Evolutionary conservation across 2,113 vertebrate genomes (phyloP).

Genomic region (Rhodinocichla rosea): DNA sequence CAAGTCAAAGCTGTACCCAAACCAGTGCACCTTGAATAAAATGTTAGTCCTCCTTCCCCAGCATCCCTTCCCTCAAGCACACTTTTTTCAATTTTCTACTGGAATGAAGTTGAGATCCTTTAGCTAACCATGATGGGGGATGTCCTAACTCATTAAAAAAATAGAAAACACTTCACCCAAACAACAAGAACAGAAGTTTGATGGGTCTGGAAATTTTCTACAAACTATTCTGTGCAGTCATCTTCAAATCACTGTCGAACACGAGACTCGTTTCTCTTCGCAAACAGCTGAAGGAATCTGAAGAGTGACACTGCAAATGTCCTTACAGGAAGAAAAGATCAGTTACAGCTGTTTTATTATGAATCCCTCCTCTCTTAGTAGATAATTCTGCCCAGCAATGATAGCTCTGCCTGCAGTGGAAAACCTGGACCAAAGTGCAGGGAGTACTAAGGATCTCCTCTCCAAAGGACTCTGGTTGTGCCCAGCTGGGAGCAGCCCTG

Average conservation of each 20-base stretch:
- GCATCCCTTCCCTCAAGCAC: background rate
- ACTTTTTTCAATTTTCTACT: background rate
- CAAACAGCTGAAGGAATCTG: slow-evolving; percentile 30
- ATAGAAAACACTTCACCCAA: slow-evolving; percentile 62
- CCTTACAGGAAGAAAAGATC: slow-evolving; percentile 25
- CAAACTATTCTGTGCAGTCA: slow-evolving; percentile 41
- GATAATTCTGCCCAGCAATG: slow-evolving; percentile 32
- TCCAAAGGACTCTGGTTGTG: slow-evolving; percentile 11
- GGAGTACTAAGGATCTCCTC: slow-evolving; percentile 49
- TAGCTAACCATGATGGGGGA: background rate
- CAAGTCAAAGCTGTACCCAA: background rate
- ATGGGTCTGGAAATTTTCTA: slow-evolving; percentile 61
- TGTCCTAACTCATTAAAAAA: slow-evolving; percentile 28
- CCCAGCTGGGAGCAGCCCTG: background rate
- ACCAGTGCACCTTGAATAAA: slow-evolving; percentile 21
- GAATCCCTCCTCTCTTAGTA: slow-evolving; percentile 34
- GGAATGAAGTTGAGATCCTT: slow-evolving; percentile 20
- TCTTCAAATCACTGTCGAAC: slow-evolving; percentile 34
- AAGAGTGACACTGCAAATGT: slow-evolving; percentile 23
- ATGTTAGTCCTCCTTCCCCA: background rate
- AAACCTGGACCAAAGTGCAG: slow-evolving; percentile 59
- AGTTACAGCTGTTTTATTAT: slow-evolving; percentile 22
- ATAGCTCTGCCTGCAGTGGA: slow-evolving; percentile 23
- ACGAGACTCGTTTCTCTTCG: background rate
- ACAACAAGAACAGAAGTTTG: slow-evolving; percentile 49